These are phyloP conservation scores for Brachyptera putata DNA, from an alignment of 2,888 invertebrate genomes.

Conservation along the genomic window DNA sequence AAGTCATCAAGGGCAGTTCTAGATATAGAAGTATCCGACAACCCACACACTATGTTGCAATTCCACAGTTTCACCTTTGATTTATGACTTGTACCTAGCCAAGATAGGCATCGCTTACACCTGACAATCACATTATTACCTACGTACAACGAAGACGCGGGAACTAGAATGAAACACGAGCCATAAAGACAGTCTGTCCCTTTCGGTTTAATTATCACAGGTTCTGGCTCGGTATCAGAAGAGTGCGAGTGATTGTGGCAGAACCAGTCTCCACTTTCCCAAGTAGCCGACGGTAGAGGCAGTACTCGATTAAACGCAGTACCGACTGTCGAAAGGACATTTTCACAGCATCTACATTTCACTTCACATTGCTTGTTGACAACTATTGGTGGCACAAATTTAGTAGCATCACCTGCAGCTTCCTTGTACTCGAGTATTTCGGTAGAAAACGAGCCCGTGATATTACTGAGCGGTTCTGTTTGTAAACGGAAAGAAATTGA, in stretches of 20 bases:
- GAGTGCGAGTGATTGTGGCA: conserved; percentile 52
- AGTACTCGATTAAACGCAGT: conserved; percentile 54
- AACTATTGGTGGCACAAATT: conserved; percentile 24
- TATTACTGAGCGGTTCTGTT: conserved; percentile 48
- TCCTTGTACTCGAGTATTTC: conserved; percentile 34
- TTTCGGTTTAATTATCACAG: conserved; percentile 46
- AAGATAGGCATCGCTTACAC: conserved; percentile 55
- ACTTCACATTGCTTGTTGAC: conserved; percentile 33
- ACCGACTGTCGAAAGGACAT: conserved; percentile 37
- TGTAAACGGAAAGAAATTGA: conserved; percentile 43
- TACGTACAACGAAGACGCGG: conserved; percentile 37
- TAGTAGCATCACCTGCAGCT: background rate
- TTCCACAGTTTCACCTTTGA: conserved; percentile 51
- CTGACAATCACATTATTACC: conserved; percentile 48
- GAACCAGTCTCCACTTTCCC: conserved; percentile 62
- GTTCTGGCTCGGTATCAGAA: conserved; percentile 34
- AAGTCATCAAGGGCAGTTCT: conserved; percentile 47
- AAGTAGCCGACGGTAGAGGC: conserved; percentile 56
- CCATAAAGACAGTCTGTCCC: conserved; percentile 55
- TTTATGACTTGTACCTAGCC: conserved; percentile 51
- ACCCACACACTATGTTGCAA: conserved; percentile 50
- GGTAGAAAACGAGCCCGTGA: conserved; percentile 36
- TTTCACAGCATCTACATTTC: conserved; percentile 44
- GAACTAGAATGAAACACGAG: conserved; percentile 53
- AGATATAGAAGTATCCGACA: conserved; percentile 35